phyloP scores from a whole-genome alignment of 2,113 vertebrate genomes.

The Python bivittatus region DNA sequence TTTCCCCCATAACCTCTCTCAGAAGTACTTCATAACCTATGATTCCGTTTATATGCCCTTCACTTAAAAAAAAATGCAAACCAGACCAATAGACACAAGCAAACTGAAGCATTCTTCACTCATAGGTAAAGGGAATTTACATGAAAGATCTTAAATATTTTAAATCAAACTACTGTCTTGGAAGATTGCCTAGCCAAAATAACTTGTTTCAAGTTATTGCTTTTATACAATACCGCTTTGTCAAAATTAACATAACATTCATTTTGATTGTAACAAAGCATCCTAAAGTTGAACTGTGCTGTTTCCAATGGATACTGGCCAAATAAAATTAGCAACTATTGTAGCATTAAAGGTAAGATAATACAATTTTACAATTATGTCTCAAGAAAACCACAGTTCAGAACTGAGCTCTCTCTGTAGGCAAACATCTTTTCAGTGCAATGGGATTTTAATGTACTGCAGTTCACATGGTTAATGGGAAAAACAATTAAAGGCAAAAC shows the following conservation, averaged over 20 bases:
- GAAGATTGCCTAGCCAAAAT: conserved; percentile 39
- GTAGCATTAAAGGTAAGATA: background rate
- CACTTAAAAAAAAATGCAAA: background rate
- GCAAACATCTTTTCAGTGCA: background rate
- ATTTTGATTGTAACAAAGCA: background rate
- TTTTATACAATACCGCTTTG: background rate
- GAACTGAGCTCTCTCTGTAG: background rate
- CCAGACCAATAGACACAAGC: conserved; percentile 19
- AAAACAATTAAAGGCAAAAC: background rate
- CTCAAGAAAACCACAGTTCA: conserved; percentile 9
- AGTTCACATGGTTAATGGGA: background rate
- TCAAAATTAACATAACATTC: background rate
- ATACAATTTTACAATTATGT: background rate
- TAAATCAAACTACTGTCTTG: conserved; percentile 35
- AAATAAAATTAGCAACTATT: background rate
- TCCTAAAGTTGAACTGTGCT: background rate
- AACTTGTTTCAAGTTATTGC: conserved; percentile 2
- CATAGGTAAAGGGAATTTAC: conserved; percentile 56
- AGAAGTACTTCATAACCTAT: conserved; percentile 14
- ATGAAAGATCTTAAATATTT: conserved; percentile 56
- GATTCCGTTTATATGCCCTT: conserved; percentile 45
- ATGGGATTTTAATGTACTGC: background rate
- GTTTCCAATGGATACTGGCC: background rate
- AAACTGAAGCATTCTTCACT: conserved; percentile 63
- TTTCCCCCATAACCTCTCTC: background rate